Conservation (phyloP, 2,797 vertebrate genomes). For the Craterocephalus amniculus region DNA sequence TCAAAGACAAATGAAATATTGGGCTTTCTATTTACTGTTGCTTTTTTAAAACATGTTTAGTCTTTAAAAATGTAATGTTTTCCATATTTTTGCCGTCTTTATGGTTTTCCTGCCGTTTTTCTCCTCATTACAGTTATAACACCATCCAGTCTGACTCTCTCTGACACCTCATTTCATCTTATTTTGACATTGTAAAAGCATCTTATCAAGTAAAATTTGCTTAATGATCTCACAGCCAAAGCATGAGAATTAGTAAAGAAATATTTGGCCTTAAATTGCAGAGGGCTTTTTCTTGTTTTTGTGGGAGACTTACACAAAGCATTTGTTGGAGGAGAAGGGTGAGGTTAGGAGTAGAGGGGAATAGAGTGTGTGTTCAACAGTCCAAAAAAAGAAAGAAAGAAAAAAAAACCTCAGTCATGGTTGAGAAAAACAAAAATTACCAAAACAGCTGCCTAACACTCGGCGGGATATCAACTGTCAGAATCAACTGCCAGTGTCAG, state of each 20-base stretch:
- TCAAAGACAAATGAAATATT: not conserved
- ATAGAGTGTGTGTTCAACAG: conserved; percentile 24
- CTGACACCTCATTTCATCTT: too few relatives aligned
- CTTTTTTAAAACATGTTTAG: not conserved
- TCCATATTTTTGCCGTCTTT: not conserved
- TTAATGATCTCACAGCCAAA: not conserved
- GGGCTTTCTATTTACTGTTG: too few relatives aligned
- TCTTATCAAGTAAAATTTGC: not conserved
- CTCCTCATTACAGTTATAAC: not conserved
- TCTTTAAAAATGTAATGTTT: not conserved
- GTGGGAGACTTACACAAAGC: not conserved
- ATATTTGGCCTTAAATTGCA: not conserved
- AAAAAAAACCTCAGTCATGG: conserved; percentile 37
- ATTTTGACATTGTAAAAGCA: not conserved
- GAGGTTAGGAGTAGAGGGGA: not conserved
- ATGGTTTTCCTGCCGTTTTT: not conserved
- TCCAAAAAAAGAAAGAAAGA: conserved; percentile 17
- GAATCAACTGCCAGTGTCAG: conserved; percentile 76
- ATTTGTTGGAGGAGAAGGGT: conserved; percentile 10
- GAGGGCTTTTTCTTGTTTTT: not conserved
- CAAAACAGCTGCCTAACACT: conserved; percentile 76
- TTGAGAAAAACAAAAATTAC: conserved; percentile 63
- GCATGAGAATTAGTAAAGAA: not conserved
- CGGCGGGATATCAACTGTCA: conserved; percentile 76
- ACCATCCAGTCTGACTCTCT: not conserved